Percentiles rank a stretch among this genome's conserved stretches.
phyloP scores from a whole-genome alignment of 2,797 vertebrate genomes.

The Muscicapa striata region DNA sequence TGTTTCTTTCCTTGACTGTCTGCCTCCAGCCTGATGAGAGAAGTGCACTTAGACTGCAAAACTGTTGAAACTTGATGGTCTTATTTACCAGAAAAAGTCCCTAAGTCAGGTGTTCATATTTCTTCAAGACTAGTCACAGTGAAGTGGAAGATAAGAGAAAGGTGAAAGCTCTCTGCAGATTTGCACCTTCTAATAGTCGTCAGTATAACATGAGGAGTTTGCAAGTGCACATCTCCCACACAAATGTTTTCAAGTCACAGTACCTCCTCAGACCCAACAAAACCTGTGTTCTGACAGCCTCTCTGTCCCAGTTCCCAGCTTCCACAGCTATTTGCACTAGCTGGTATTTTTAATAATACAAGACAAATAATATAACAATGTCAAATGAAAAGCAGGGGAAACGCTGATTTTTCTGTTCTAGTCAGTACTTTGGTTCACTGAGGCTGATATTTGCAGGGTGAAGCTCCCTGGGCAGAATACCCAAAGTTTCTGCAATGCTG shows the following conservation, averaged over 20 bases:
- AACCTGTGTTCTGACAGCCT: background rate
- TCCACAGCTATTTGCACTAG: background rate
- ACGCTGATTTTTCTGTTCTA: background rate
- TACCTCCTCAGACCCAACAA: background rate
- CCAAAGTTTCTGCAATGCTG: background rate
- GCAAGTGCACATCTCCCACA: background rate
- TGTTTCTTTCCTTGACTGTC: background rate
- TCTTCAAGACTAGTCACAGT: background rate
- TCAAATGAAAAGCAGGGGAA: rapidly evolving
- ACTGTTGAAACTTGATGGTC: background rate
- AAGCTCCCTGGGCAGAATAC: background rate
- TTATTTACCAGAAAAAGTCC: background rate
- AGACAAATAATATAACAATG: background rate
- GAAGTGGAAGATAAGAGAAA: background rate
- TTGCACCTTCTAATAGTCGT: background rate
- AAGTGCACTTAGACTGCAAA: background rate
- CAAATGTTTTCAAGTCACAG: rapidly evolving
- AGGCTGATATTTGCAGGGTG: background rate
- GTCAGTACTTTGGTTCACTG: background rate
- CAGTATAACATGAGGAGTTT: background rate
- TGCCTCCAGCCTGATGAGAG: background rate
- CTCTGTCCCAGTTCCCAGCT: rapidly evolving
- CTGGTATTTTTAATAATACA: background rate
- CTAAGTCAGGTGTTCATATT: background rate
- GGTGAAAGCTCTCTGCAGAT: background rate